A percentile compares a stretch with the other conserved stretches of the same genome.
Conservation (phyloP, 2,797 vertebrate genomes). For the Myotis pilosus region DNA sequence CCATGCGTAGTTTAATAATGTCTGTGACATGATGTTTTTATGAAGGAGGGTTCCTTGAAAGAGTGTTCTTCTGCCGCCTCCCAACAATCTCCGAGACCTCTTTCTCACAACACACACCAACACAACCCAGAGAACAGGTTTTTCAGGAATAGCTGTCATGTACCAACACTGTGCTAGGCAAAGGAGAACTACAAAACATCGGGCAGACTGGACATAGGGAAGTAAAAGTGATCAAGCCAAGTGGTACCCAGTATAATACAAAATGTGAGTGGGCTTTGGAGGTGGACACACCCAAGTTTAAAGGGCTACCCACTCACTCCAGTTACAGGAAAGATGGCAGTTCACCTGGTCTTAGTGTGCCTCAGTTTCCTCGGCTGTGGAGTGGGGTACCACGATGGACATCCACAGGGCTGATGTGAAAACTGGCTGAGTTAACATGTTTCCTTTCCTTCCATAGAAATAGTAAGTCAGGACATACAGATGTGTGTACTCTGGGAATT, state of each 20-base stretch:
- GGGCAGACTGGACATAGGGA: not conserved
- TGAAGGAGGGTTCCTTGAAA: not conserved
- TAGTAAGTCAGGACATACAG: not conserved
- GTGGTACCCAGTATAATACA: not conserved
- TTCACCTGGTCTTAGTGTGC: not conserved
- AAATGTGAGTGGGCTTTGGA: not conserved
- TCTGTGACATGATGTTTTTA: not conserved
- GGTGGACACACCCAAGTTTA: not conserved
- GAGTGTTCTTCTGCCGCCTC: not conserved
- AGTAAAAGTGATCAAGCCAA: not conserved
- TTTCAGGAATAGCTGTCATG: not conserved
- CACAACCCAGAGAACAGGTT: not conserved
- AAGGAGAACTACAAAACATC: not conserved
- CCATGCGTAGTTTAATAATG: not conserved
- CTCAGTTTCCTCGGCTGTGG: not conserved
- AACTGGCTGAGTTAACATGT: not conserved
- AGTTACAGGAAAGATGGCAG: not conserved
- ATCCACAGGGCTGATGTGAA: not conserved
- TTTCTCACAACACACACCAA: not conserved
- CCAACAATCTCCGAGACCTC: not conserved
- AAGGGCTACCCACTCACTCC: not conserved
- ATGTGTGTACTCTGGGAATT: not conserved
- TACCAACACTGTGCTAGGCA: not conserved
- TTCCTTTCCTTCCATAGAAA: not conserved
- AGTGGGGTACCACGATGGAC: not conserved